Conservation (phyloP, 2,888 invertebrate genomes). For the Aethes cnicana region DNA sequence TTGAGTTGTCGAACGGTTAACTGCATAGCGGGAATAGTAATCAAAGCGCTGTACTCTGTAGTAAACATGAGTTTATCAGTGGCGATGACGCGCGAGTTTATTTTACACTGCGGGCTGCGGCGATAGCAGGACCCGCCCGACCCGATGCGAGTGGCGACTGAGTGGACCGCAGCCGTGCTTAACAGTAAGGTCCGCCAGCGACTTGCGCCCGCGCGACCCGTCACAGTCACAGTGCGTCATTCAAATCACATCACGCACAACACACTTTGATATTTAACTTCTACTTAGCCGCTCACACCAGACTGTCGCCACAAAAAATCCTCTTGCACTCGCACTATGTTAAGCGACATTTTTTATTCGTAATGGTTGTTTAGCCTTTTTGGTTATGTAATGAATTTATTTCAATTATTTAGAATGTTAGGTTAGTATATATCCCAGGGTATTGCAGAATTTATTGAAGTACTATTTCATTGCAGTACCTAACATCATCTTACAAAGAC, state of each 20-base stretch:
- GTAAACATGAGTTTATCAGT: slow-evolving; percentile 63
- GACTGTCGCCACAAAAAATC: slow-evolving; percentile 34
- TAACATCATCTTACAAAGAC: no score
- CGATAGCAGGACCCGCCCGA: slow-evolving; percentile 76
- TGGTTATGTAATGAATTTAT: no score
- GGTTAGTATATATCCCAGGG: no score
- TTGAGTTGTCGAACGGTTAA: background rate
- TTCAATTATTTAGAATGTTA: no score
- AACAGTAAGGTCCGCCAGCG: no score
- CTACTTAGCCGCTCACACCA: slow-evolving; percentile 52
- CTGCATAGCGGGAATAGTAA: slow-evolving; percentile 19
- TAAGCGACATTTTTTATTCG: background rate
- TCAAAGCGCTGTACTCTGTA: slow-evolving; percentile 26
- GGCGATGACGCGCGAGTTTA: slow-evolving; percentile 69
- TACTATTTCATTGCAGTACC: no score
- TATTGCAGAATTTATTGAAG: no score
- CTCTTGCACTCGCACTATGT: background rate
- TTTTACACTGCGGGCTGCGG: slow-evolving; percentile 70
- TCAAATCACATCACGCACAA: slow-evolving; percentile 62
- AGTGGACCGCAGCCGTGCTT: slow-evolving; percentile 13
- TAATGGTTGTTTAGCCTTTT: no score
- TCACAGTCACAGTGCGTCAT: slow-evolving; percentile 61
- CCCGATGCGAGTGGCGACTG: slow-evolving; percentile 54
- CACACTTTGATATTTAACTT: slow-evolving; percentile 54
- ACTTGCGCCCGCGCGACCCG: slow-evolving; percentile 53